phyloP scores from a whole-genome alignment of 2,888 invertebrate species.

The Heliconius charithonia region DNA sequence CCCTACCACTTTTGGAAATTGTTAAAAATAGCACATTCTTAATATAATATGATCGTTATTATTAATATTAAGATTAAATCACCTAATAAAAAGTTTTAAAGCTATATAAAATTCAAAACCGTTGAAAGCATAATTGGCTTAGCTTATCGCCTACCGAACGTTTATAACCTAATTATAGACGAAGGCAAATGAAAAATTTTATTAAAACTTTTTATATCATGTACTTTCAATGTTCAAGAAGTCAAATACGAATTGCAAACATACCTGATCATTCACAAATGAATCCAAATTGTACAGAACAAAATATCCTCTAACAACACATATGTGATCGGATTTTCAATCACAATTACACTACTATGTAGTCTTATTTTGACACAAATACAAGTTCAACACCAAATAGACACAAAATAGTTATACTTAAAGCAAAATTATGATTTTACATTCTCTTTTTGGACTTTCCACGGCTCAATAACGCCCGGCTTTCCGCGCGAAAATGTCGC shows the following conservation, averaged over 20 bases:
- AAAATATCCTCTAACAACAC: conserved; percentile 66
- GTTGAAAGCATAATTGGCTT: conserved; percentile 73
- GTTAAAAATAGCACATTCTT: conserved; percentile 75
- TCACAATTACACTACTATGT: conserved; percentile 59
- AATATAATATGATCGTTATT: conserved; percentile 57
- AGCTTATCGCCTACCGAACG: conserved; percentile 77
- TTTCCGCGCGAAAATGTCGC: conserved; percentile 85
- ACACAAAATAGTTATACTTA: conserved; percentile 46
- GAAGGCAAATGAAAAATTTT: conserved; percentile 53
- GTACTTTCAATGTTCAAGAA: conserved; percentile 54
- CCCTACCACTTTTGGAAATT: conserved; percentile 80
- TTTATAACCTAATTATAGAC: conserved; percentile 78
- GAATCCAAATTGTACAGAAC: conserved; percentile 67
- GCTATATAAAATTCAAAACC: conserved; percentile 54
- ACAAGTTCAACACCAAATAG: conserved; percentile 46
- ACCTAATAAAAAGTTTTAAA: conserved; percentile 31
- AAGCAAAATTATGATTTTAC: conserved; percentile 57
- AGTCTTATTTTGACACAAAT: conserved; percentile 50
- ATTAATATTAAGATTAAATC: conserved; percentile 23
- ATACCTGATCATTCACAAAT: conserved; percentile 82
- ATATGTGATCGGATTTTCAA: conserved; percentile 56
- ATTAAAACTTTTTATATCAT: conserved; percentile 47
- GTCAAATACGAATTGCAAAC: conserved; percentile 55
- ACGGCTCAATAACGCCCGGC: conserved; percentile 83
- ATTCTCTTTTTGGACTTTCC: conserved; percentile 76